phyloP scores from a whole-genome alignment of 2,797 vertebrate species.

The Gymnoscopelus braueri region DNA sequence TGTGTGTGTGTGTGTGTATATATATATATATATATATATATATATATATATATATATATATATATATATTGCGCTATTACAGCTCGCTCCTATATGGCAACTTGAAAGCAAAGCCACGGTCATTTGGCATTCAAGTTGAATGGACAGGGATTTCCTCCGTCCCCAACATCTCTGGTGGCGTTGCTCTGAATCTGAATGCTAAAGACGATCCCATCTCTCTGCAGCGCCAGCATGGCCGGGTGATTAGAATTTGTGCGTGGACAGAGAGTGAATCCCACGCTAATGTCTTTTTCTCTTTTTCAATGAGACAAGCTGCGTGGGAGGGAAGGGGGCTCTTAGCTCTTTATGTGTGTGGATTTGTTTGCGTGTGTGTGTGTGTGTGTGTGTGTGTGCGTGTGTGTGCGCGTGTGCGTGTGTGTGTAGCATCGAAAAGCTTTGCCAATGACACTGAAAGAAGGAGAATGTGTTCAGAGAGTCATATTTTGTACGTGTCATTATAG shows the following conservation, averaged over 20 bases:
- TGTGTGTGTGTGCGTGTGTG: too few species aligned
- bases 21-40: too few species aligned
- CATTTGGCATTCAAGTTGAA: slow-evolving; percentile 43
- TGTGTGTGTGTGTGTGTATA: too few species aligned
- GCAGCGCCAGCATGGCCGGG: slow-evolving; percentile 52
- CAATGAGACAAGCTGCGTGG: slow-evolving; percentile 32
- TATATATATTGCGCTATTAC: slow-evolving; percentile 38
- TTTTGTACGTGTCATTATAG: too few species aligned
- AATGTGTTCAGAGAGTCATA: too few species aligned
- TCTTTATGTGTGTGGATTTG: slow-evolving; percentile 26
- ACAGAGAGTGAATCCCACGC: slow-evolving; percentile 56
- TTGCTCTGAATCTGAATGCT: slow-evolving; percentile 70
- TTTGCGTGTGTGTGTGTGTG: too few species aligned
- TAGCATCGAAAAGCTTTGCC: too few species aligned
- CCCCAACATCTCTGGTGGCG: slow-evolving; percentile 31
- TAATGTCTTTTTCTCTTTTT: slow-evolving; percentile 54
- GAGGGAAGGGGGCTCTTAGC: slow-evolving; percentile 42
- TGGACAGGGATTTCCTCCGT: slow-evolving; percentile 53
- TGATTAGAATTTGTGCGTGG: slow-evolving; percentile 75
- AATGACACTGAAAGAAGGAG: too few species aligned
- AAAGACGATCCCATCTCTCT: slow-evolving; percentile 64
- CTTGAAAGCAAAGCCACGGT: slow-evolving; percentile 52
- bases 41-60: too few species aligned
- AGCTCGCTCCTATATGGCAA: slow-evolving; percentile 14
- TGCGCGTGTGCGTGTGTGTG: too few species aligned